phyloP scores from a whole-genome alignment of 1,140 invertebrate genomes.

The Leptopilina clavipes region DNA sequence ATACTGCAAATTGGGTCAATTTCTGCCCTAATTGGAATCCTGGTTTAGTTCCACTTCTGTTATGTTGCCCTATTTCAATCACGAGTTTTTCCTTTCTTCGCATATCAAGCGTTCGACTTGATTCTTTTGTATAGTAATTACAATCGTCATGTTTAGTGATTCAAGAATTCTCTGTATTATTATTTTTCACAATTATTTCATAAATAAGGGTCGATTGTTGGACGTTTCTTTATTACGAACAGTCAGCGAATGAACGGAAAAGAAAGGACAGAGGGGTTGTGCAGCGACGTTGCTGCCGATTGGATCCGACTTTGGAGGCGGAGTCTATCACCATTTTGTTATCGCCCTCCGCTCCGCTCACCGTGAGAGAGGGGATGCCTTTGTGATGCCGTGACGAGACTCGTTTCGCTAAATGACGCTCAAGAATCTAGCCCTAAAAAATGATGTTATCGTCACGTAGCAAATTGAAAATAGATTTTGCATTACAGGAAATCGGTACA shows the following conservation, averaged over 20 bases:
- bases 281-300: not conserved
- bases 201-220: not conserved
- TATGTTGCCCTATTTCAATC: no score
- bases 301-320: constrained; percentile 1
- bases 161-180: no score
- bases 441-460: not conserved
- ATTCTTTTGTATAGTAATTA: no score
- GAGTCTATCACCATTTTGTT: constrained; percentile 1
- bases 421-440: not conserved
- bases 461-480: not conserved
- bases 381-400: not conserved
- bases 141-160: no score
- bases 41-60: no score
- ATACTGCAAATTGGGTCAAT: no score
- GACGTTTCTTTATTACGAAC: not conserved
- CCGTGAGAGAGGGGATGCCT: not conserved
- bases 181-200: not conserved
- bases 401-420: not conserved
- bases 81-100: no score
- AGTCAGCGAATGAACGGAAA: constrained; percentile 18
- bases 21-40: no score
- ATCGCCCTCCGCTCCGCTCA: not conserved
- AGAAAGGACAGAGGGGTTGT: not conserved
- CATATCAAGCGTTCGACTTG: no score
- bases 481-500: not conserved